A percentile compares a stretch with the other conserved stretches of the same genome.
Conservation (phyloP, 1,140 invertebrate genomes). For the Hycleus cichorii region DNA sequence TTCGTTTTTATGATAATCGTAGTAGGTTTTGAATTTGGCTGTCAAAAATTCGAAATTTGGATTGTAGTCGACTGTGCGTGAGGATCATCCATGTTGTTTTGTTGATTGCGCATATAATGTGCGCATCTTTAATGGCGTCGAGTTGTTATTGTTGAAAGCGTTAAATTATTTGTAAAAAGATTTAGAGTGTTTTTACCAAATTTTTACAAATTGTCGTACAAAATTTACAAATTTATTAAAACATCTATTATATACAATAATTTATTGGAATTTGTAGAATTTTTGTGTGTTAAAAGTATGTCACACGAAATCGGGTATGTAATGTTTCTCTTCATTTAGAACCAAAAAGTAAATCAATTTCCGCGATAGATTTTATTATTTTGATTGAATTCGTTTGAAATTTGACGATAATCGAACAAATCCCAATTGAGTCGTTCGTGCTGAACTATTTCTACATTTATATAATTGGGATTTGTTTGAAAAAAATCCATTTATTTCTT, state of each 20-base stretch:
- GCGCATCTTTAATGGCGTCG: slow-evolving; percentile 41
- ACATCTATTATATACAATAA: slow-evolving; percentile 19
- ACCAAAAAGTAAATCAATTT: slow-evolving; percentile 40
- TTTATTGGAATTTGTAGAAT: slow-evolving; percentile 19
- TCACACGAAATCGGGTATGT: slow-evolving; percentile 44
- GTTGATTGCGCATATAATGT: slow-evolving; percentile 22
- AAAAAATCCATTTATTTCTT: slow-evolving; percentile 21
- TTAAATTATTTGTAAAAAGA: slow-evolving; percentile 41
- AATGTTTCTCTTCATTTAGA: slow-evolving; percentile 31
- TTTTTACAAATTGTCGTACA: slow-evolving; percentile 30
- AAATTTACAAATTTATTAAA: slow-evolving; percentile 24
- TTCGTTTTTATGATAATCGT: no score
- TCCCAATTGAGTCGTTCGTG: background rate
- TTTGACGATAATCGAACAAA: background rate
- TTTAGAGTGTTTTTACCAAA: slow-evolving; percentile 39
- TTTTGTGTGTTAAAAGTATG: slow-evolving; percentile 40
- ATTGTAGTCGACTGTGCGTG: no score
- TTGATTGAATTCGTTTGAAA: background rate
- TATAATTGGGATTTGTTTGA: background rate
- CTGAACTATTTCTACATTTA: background rate
- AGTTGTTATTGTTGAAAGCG: slow-evolving; percentile 44
- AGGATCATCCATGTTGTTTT: no score
- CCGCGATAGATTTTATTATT: slow-evolving; percentile 20
- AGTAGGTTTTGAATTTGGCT: no score
- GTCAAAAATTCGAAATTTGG: no score